These are phyloP conservation scores for Rhizomys pruinosus DNA, from an alignment of 2,113 vertebrate species.

Conservation along the genomic window DNA sequence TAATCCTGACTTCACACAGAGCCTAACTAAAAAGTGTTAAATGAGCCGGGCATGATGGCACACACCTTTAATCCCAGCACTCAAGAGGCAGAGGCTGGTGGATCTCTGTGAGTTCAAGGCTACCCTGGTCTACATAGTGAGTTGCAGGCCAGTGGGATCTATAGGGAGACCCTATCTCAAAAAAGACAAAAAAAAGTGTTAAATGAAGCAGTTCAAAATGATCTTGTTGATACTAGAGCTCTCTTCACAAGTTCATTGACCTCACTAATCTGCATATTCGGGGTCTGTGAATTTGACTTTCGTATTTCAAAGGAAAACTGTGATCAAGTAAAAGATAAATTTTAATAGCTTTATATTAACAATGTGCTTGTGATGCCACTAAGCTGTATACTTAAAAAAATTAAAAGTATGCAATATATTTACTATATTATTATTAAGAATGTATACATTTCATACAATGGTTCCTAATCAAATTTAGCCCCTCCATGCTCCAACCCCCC, in stretches of 20 bases:
- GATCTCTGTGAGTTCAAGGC: no score
- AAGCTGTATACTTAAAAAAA: background rate
- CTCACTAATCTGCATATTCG: slow-evolving; percentile 93
- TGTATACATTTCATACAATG: no score
- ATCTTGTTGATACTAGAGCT: slow-evolving; percentile 92
- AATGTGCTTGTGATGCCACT: background rate
- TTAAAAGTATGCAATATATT: background rate
- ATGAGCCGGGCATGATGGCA: no score
- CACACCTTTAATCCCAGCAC: no score
- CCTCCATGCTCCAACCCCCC: no score
- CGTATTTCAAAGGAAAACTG: slow-evolving; percentile 87
- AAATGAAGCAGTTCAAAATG: slow-evolving; percentile 94
- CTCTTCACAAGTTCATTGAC: slow-evolving; percentile 91
- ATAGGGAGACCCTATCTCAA: no score
- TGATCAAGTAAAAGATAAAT: slow-evolving; percentile 80
- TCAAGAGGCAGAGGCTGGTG: no score
- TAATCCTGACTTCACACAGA: slow-evolving; percentile 94
- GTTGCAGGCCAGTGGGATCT: no score
- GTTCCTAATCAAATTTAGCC: no score
- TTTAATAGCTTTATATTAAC: background rate
- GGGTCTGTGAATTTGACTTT: slow-evolving; percentile 89
- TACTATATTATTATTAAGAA: slow-evolving; percentile 58
- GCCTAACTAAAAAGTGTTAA: slow-evolving; percentile 92
- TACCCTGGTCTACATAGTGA: no score
- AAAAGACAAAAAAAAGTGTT: no score